Conservation (phyloP, 2,113 vertebrate genomes). For the Phrynocephalus versicolor region DNA sequence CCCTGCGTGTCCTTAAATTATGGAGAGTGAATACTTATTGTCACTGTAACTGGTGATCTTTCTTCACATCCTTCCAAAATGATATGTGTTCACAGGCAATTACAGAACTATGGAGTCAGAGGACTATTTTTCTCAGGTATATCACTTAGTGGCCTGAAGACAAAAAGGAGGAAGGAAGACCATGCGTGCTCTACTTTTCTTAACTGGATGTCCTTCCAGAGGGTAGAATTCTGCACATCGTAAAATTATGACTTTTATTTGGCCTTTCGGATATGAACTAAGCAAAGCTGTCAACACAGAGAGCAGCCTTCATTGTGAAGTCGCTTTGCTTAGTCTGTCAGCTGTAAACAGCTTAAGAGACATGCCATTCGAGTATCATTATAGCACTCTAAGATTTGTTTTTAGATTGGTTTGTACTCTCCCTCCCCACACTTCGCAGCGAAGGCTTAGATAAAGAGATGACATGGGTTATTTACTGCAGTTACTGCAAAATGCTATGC, state of each 20-base stretch:
- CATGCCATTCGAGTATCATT: constrained; percentile 70
- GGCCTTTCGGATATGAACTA: constrained; percentile 70
- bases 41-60: constrained; percentile 43
- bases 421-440: neutral
- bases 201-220: constrained; percentile 65
- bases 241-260: constrained; percentile 72
- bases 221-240: constrained; percentile 53
- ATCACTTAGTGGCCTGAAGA: constrained; percentile 51
- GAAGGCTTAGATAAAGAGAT: constrained; percentile 65
- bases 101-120: constrained; percentile 48
- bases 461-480: constrained; percentile 69
- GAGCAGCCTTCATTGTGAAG: constrained; percentile 66
- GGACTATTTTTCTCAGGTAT: constrained; percentile 52
- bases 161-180: constrained; percentile 45
- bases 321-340: constrained; percentile 68
- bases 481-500: constrained; percentile 64
- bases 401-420: constrained; percentile 66
- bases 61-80: constrained; percentile 62
- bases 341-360: constrained; percentile 75
- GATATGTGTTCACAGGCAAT: constrained; percentile 60
- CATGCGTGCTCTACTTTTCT: constrained; percentile 46
- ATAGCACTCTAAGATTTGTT: constrained; percentile 69
- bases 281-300: constrained; percentile 62
- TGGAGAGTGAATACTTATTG: constrained; percentile 23
- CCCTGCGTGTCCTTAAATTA: constrained; percentile 58